phyloP scores from a whole-genome alignment of 2,888 invertebrate species.

The Chrysolina americana region DNA sequence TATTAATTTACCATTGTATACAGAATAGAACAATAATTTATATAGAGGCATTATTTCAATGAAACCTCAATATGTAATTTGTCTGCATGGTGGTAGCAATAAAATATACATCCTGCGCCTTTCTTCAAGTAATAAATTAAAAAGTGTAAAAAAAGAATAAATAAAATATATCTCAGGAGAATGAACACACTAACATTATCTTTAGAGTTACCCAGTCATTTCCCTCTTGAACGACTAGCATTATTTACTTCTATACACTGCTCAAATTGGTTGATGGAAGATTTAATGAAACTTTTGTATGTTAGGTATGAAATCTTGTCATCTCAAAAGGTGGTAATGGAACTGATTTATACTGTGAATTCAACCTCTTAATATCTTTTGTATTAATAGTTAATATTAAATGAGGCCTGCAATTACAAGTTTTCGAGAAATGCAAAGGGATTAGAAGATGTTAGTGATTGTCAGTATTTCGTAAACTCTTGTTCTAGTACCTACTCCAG shows the following conservation, averaged over 20 bases:
- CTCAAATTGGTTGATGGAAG: neutral
- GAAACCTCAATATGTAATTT: slow-evolving; percentile 41
- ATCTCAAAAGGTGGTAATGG: too few relatives aligned
- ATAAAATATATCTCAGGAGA: slow-evolving; percentile 36
- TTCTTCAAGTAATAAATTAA: slow-evolving; percentile 46
- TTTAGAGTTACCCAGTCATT: slow-evolving; percentile 25
- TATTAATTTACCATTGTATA: slow-evolving; percentile 43
- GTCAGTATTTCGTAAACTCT: too few relatives aligned
- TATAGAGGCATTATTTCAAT: slow-evolving; percentile 39
- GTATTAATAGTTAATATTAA: too few relatives aligned
- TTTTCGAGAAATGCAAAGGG: too few relatives aligned
- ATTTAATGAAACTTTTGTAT: neutral
- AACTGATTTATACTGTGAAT: too few relatives aligned
- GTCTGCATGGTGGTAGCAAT: slow-evolving; percentile 41
- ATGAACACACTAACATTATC: slow-evolving; percentile 36
- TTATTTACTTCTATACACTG: slow-evolving; percentile 29
- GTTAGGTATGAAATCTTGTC: neutral
- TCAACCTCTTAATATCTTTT: too few relatives aligned
- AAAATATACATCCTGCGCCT: slow-evolving; percentile 49
- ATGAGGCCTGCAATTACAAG: too few relatives aligned
- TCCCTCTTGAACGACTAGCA: slow-evolving; percentile 23
- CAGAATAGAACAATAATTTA: slow-evolving; percentile 40
- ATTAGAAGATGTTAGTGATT: too few relatives aligned
- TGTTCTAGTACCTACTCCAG: too few relatives aligned
- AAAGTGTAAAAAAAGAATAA: slow-evolving; percentile 39